phyloP scores from a whole-genome alignment of 2,888 invertebrate genomes.

The Caradrina kadenii region DNA sequence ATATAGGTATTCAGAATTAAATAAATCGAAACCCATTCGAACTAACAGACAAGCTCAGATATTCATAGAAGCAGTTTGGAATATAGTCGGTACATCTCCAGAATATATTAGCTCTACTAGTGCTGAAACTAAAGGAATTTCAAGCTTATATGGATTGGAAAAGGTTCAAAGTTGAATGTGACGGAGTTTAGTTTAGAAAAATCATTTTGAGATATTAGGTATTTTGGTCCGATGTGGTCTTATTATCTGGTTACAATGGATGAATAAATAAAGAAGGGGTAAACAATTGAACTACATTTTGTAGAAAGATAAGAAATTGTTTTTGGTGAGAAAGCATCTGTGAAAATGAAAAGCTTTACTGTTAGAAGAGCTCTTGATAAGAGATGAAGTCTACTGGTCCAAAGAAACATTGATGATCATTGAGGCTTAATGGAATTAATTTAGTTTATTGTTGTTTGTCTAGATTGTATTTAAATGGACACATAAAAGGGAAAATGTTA shows the following conservation, averaged over 20 bases:
- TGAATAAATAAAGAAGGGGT: conserved; percentile 33
- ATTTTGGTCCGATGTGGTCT: conserved; percentile 44
- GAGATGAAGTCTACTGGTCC: not conserved
- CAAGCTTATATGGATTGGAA: conserved; percentile 15
- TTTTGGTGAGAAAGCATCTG: not conserved
- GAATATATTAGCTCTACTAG: conserved; percentile 66
- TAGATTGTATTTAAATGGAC: too few species aligned
- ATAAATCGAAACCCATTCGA: conserved; percentile 62
- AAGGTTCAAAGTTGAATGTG: conserved; percentile 35
- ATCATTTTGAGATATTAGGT: conserved; percentile 53
- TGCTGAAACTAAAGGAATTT: conserved; percentile 12
- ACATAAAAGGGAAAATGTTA: too few species aligned
- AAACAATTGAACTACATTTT: conserved; percentile 14
- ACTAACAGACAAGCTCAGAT: conserved; percentile 61
- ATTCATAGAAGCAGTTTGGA: conserved; percentile 70
- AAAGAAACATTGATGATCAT: not conserved
- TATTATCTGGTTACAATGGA: conserved; percentile 44
- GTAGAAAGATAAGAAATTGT: not conserved
- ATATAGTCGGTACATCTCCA: conserved; percentile 64
- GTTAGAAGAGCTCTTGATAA: not conserved
- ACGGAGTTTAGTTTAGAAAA: conserved; percentile 38
- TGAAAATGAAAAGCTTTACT: conserved; percentile 1
- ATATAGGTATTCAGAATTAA: conserved; percentile 63
- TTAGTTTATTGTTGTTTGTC: not conserved
- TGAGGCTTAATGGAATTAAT: not conserved